A percentile compares a stretch with the other conserved stretches of the same genome.
Conservation (phyloP, 1,140 invertebrate genomes). For the Drosophila sulfurigaster region DNA sequence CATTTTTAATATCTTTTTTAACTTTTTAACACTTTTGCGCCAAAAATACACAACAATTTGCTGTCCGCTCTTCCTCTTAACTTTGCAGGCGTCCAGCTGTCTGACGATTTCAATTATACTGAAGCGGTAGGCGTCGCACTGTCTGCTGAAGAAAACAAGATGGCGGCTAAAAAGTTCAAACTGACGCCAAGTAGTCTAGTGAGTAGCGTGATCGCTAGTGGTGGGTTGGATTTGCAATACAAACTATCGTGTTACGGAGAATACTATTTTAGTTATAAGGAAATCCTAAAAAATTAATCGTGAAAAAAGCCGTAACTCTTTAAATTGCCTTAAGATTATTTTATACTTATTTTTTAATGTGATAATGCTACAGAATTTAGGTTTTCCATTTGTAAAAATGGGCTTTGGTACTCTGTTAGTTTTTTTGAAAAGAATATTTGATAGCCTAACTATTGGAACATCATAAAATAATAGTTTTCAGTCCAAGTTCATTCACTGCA, state of each 20-base stretch:
- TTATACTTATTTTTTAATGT: too few species aligned
- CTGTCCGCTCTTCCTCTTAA: neutral
- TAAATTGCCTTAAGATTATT: too few species aligned
- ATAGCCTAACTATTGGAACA: too few species aligned
- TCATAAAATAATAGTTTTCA: too few species aligned
- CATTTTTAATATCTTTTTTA: neutral
- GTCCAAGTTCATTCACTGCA: too few species aligned
- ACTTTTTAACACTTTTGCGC: slow-evolving; percentile 1
- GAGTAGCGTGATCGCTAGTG: neutral
- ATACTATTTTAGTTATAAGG: neutral
- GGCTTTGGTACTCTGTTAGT: too few species aligned
- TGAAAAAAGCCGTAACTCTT: too few species aligned
- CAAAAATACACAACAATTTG: slow-evolving; percentile 10
- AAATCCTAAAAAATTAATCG: neutral
- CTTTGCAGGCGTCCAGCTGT: slow-evolving; percentile 17
- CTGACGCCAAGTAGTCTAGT: slow-evolving; percentile 35
- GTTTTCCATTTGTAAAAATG: too few species aligned
- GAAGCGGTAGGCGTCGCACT: slow-evolving; percentile 2
- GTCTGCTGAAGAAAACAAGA: slow-evolving; percentile 15
- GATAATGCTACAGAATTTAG: too few species aligned
- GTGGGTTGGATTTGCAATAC: neutral
- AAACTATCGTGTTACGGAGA: neutral
- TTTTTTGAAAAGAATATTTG: too few species aligned
- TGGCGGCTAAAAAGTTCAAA: slow-evolving; percentile 23
- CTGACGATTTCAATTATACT: slow-evolving; percentile 2